These are phyloP conservation scores for Hermaeophaga mercurialis DNA, from an alignment of 2,888 invertebrate species.

Conservation along the genomic window DNA sequence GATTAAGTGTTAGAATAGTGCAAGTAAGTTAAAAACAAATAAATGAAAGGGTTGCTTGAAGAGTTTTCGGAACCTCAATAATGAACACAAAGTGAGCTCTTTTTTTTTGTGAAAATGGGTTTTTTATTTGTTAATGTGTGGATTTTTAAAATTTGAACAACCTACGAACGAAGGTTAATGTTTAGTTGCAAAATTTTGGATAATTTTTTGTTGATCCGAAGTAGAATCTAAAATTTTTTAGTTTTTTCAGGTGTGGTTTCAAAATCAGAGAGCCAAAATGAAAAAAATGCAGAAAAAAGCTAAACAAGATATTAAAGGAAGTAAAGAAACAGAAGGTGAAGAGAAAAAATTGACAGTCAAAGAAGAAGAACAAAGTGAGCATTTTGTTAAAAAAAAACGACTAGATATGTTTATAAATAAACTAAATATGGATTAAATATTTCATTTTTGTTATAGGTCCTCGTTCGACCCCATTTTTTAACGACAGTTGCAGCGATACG, in stretches of 20 bases:
- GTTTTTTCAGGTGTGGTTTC: constrained; percentile 63
- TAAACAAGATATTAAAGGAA: constrained; percentile 62
- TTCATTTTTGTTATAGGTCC: constrained; percentile 54
- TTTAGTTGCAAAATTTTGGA: not conserved
- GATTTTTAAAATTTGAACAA: no score
- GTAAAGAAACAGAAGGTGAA: constrained; percentile 58
- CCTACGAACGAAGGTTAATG: no score
- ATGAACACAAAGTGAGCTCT: no score
- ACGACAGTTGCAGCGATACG: constrained; percentile 61
- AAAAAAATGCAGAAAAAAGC: constrained; percentile 71
- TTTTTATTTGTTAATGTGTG: no score
- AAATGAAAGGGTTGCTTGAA: no score
- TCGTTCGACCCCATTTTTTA: constrained; percentile 57
- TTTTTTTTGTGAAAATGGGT: no score
- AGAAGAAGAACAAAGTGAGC: constrained; percentile 65
- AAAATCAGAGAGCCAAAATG: constrained; percentile 70
- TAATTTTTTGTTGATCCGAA: no score
- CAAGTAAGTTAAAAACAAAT: constrained; percentile 73
- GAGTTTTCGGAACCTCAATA: no score
- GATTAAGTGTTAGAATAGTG: constrained; percentile 81
- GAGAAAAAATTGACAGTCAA: constrained; percentile 64
- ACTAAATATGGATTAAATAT: no score
- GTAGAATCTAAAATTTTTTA: no score
- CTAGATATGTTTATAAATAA: no score
- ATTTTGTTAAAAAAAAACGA: constrained; percentile 8